phyloP scores from a whole-genome alignment of 2,888 invertebrate species.

The Xylocampa areola region DNA sequence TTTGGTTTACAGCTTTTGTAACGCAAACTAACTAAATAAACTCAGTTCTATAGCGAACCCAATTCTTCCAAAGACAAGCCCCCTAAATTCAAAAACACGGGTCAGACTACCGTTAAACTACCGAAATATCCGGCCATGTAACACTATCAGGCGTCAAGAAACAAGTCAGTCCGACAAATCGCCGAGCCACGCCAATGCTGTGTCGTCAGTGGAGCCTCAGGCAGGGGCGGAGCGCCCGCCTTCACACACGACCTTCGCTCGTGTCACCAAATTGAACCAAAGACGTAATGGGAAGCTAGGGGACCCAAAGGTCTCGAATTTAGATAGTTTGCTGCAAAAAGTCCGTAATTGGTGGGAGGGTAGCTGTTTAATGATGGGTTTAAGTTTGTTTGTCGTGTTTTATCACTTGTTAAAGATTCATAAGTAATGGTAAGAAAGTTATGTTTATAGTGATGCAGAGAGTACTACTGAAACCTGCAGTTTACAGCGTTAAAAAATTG shows the following conservation, averaged over 20 bases:
- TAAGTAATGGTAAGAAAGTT: background rate
- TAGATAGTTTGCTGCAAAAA: conserved; percentile 34
- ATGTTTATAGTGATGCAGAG: no score
- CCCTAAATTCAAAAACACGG: conserved; percentile 26
- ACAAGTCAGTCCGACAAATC: conserved; percentile 53
- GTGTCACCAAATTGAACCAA: conserved; percentile 56
- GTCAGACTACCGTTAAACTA: conserved; percentile 33
- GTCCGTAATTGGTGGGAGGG: conserved; percentile 34
- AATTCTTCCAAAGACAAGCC: conserved; percentile 3
- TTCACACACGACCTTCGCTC: conserved; percentile 61
- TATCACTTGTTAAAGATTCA: background rate
- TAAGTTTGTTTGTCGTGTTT: background rate
- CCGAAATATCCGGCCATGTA: conserved; percentile 32
- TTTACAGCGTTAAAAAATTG: no score
- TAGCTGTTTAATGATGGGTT: conserved; percentile 28
- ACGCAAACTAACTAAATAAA: background rate
- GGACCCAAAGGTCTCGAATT: conserved; percentile 36
- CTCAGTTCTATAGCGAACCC: background rate
- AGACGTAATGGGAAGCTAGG: conserved; percentile 46
- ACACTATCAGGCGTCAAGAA: conserved; percentile 53
- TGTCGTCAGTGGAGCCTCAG: conserved; percentile 74
- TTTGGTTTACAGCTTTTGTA: background rate
- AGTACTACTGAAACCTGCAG: no score
- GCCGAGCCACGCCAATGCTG: conserved; percentile 75
- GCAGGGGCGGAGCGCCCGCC: conserved; percentile 74